phyloP scores from a whole-genome alignment of 2,888 invertebrate genomes.

The Stenichneumon culpator region DNA sequence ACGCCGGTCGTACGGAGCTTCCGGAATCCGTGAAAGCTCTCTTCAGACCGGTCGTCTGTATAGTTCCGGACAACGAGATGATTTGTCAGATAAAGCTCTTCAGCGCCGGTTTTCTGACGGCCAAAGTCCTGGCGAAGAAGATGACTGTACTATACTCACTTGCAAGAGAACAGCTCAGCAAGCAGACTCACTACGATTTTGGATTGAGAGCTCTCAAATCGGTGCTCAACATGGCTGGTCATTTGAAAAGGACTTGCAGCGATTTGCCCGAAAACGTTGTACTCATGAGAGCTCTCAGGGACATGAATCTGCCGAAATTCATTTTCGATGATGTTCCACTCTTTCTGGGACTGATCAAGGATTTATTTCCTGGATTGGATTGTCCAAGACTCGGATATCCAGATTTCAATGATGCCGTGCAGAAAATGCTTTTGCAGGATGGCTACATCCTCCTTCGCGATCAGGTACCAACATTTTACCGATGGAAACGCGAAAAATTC shows the following conservation, averaged over 20 bases:
- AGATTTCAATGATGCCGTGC: conserved; percentile 93
- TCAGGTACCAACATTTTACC: conserved; percentile 87
- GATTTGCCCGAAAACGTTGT: conserved; percentile 94
- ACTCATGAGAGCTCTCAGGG: conserved; percentile 95
- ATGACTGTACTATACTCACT: conserved; percentile 96
- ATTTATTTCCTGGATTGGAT: conserved; percentile 96
- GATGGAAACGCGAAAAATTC: neutral
- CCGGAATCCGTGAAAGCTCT: conserved; percentile 97
- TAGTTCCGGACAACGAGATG: conserved; percentile 95
- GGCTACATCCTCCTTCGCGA: conserved; percentile 90
- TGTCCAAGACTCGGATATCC: conserved; percentile 96
- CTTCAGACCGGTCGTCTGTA: conserved; percentile 96
- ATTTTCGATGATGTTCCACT: conserved; percentile 96
- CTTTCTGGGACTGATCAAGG: conserved; percentile 94
- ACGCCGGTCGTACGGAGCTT: conserved; percentile 95
- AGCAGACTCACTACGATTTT: conserved; percentile 98
- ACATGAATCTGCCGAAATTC: conserved; percentile 98
- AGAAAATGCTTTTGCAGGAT: conserved; percentile 88
- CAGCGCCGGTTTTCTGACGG: conserved; percentile 96
- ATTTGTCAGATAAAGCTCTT: conserved; percentile 97
- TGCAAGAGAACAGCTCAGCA: conserved; percentile 95
- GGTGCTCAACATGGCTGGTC: conserved; percentile 96
- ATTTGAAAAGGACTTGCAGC: conserved; percentile 92
- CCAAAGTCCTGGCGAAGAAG: conserved; percentile 96
- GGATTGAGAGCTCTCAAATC: conserved; percentile 96